A percentile compares a stretch with the other conserved stretches of the same genome.
Conservation (phyloP, 1,140 invertebrate genomes). For the Samia ricini region DNA sequence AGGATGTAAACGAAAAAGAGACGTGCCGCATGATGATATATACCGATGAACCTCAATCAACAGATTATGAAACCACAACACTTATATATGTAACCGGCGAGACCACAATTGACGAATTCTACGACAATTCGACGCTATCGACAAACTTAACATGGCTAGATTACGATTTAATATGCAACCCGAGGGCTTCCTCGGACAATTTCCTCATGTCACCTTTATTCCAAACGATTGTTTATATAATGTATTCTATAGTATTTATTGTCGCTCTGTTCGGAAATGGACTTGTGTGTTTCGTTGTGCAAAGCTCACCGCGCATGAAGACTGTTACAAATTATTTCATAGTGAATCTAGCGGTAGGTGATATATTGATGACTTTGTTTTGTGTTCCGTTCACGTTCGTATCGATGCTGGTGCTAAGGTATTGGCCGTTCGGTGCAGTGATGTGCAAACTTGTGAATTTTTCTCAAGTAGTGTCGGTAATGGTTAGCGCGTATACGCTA, state of each 20-base stretch:
- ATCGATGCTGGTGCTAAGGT: conserved; percentile 82
- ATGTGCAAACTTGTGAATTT: conserved; percentile 89
- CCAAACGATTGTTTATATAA: conserved; percentile 82
- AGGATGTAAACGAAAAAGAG: conserved; percentile 6
- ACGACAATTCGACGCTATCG: conserved; percentile 8
- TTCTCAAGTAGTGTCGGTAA: conserved; percentile 87
- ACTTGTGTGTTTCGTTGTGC: conserved; percentile 89
- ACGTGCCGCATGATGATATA: conserved; percentile 19
- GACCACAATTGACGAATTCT: conserved; percentile 1
- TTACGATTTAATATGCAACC: conserved; percentile 14
- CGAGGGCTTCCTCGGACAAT: conserved; percentile 18
- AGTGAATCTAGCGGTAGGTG: conserved; percentile 89
- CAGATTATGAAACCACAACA: conserved; percentile 18
- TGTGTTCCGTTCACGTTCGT: conserved; percentile 92
- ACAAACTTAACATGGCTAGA: conserved; percentile 19
- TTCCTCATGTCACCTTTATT: conserved; percentile 74
- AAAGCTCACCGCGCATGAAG: conserved; percentile 86
- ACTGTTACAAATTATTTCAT: conserved; percentile 94
- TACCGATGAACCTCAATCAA: conserved; percentile 14
- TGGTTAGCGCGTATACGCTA: conserved; percentile 90
- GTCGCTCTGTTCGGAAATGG: conserved; percentile 87
- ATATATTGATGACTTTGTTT: conserved; percentile 90
- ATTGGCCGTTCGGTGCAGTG: conserved; percentile 89
- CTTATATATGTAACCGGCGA: conserved; percentile 9
- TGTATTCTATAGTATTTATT: conserved; percentile 87